Conservation (phyloP, 2,113 vertebrate species). For the Oreocharis arfaki region DNA sequence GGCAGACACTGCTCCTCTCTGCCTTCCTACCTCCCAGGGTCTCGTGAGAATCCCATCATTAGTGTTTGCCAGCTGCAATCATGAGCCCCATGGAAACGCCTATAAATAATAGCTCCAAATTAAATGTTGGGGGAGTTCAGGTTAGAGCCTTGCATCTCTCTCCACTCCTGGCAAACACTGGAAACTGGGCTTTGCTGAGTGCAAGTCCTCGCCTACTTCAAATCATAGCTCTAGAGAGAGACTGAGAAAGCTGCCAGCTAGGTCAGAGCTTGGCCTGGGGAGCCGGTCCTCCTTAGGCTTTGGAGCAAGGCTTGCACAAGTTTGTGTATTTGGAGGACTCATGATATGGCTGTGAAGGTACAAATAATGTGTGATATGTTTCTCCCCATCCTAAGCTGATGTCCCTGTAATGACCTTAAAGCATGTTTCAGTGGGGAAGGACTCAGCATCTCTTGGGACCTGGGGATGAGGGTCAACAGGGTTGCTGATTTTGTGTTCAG, state of each 20-base stretch:
- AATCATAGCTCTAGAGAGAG: not conserved
- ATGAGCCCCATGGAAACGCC: conserved; percentile 17
- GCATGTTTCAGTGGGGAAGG: not conserved
- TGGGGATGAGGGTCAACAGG: not conserved
- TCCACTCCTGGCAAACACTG: not conserved
- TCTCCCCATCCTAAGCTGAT: not conserved
- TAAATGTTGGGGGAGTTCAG: conserved; percentile 6
- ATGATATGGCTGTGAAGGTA: not conserved
- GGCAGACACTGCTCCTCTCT: not conserved
- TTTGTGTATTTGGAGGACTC: not conserved
- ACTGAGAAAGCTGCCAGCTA: not conserved
- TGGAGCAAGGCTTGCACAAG: not conserved
- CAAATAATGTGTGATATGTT: not conserved
- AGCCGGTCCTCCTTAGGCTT: not conserved
- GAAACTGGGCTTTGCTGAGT: not conserved
- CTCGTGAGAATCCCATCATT: not conserved
- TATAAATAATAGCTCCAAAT: conserved; percentile 52
- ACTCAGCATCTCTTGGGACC: not conserved
- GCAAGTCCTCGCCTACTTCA: not conserved
- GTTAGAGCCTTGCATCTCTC: not conserved
- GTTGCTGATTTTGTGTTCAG: not conserved
- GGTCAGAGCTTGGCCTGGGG: not conserved
- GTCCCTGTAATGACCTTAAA: not conserved
- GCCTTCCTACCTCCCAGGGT: not conserved
- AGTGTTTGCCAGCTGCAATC: conserved; percentile 28